phyloP scores from a whole-genome alignment of 1,140 invertebrate genomes.

The Cyphomyrmex costatus region DNA sequence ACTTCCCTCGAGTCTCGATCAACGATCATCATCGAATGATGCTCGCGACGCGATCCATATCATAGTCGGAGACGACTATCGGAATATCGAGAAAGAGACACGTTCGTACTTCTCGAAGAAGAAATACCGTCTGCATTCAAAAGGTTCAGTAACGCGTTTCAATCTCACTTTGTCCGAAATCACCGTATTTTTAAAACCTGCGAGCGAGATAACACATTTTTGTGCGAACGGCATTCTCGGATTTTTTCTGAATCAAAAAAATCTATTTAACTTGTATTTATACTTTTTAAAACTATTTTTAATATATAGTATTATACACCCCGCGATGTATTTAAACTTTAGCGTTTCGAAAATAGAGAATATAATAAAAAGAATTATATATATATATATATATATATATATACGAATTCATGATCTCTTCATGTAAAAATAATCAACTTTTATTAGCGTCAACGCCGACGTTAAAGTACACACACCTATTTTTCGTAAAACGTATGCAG shows the following conservation, averaged over 20 bases:
- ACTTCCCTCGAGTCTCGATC: not conserved
- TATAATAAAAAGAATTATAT: not conserved
- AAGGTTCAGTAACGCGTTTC: not conserved
- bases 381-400: no score
- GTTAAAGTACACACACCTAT: slow-evolving; percentile 2
- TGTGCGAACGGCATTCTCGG: not conserved
- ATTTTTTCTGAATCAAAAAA: not conserved
- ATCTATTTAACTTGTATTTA: no score
- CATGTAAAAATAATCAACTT: slow-evolving; percentile 3
- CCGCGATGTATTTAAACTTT: not conserved
- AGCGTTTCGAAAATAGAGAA: not conserved
- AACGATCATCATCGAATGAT: not conserved
- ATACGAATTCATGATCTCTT: not conserved
- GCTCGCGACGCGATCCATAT: not conserved
- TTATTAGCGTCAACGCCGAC: not conserved
- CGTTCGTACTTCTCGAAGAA: not conserved
- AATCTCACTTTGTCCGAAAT: not conserved
- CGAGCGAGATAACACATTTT: not conserved
- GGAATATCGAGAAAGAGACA: not conserved
- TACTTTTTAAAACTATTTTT: no score
- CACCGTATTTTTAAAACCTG: not conserved
- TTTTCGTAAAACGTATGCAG: slow-evolving; percentile 1
- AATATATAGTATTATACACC: no score
- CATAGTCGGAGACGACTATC: not conserved
- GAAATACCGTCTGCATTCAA: not conserved